These are phyloP conservation scores for Hirtodrosophila cameraria DNA, from an alignment of 2,888 invertebrate genomes.

Conservation along the genomic window DNA sequence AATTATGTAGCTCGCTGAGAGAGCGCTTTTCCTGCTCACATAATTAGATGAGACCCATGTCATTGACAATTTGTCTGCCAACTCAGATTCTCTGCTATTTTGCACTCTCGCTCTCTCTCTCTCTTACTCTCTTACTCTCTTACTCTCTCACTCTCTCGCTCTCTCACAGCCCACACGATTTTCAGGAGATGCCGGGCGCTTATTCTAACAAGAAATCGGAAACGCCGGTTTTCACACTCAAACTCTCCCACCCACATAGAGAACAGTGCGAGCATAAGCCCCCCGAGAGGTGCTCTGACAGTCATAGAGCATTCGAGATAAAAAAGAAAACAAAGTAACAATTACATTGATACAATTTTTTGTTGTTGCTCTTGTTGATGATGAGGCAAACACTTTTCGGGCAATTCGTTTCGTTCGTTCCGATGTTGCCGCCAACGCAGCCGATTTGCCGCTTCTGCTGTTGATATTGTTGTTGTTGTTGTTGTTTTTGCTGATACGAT, in stretches of 20 bases:
- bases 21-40: conserved; percentile 16
- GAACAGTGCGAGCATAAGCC: conserved; percentile 2
- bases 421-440: conserved; percentile 70
- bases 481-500: conserved; percentile 43
- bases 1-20: conserved; percentile 18
- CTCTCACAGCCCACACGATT: conserved; percentile 40
- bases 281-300: conserved; percentile 14
- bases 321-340: conserved; percentile 44
- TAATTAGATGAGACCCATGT: conserved; percentile 32
- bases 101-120: not conserved
- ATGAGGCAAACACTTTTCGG: conserved; percentile 65
- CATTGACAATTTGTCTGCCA: conserved; percentile 38
- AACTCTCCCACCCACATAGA: conserved; percentile 21
- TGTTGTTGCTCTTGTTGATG: conserved; percentile 30
- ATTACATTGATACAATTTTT: conserved; percentile 39
- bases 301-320: conserved; percentile 24
- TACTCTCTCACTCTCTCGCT: not conserved
- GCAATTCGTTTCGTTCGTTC: conserved; percentile 56
- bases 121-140: conserved; percentile 1
- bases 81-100: conserved; percentile 19
- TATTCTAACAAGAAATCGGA: conserved; percentile 48
- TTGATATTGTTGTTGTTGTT: conserved; percentile 11
- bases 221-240: conserved; percentile 57
- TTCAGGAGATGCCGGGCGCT: conserved; percentile 28
- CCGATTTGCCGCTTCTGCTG: conserved; percentile 60